A percentile compares a stretch with the other conserved stretches of the same genome.
phyloP scores from a whole-genome alignment of 2,797 vertebrate species.

The Myoxocephalus aenaeus region DNA sequence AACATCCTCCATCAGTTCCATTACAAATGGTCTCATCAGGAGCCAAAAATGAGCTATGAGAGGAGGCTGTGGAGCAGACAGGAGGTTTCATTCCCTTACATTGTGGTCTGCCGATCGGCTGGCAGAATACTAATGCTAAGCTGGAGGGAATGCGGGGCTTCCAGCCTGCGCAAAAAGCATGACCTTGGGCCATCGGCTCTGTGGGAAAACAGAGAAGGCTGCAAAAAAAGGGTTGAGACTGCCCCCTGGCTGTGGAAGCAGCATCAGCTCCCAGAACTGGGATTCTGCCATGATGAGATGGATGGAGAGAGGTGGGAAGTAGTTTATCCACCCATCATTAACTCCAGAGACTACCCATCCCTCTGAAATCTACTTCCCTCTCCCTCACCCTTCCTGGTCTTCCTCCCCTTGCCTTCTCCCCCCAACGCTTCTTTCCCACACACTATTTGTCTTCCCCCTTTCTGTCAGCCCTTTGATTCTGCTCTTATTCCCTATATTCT shows the following conservation, averaged over 20 bases:
- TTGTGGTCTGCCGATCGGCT: conserved; percentile 38
- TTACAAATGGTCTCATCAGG: conserved; percentile 58
- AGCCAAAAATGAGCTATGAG: conserved; percentile 57
- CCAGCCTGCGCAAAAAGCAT: conserved; percentile 63
- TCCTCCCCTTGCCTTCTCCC: background rate
- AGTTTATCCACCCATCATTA: conserved; percentile 82
- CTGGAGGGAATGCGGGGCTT: conserved; percentile 56
- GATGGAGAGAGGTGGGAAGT: conserved; percentile 63
- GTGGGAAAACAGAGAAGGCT: conserved; percentile 48
- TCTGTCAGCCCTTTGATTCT: conserved; percentile 82
- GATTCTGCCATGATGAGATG: conserved; percentile 8
- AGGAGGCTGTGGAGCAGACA: conserved; percentile 45
- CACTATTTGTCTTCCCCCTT: conserved; percentile 77
- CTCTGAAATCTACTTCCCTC: conserved; percentile 23
- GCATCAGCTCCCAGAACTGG: background rate
- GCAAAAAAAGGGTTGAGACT: conserved; percentile 40
- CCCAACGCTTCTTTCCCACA: conserved; percentile 46
- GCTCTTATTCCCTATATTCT: conserved; percentile 88
- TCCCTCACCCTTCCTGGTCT: conserved; percentile 46
- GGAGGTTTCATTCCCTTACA: conserved; percentile 61
- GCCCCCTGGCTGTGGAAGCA: conserved; percentile 65
- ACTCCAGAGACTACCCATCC: conserved; percentile 63
- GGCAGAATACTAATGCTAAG: conserved; percentile 71
- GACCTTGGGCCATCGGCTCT: conserved; percentile 73
- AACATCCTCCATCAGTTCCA: conserved; percentile 44